Percentiles rank a stretch among this genome's conserved stretches.
Conservation (phyloP, 2,888 invertebrate genomes). For the Euclidia mi region DNA sequence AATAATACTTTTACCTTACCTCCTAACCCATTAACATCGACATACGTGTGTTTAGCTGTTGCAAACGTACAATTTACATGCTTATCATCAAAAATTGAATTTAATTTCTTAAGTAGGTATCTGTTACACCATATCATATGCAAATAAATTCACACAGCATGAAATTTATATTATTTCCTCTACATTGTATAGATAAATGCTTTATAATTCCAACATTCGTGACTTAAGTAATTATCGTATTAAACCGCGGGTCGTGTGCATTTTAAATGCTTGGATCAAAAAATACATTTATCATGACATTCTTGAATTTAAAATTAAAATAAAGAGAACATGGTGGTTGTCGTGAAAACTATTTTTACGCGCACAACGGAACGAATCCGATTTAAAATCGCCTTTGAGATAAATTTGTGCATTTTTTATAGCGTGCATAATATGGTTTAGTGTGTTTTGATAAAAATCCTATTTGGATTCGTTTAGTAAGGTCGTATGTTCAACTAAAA, state of each 20-base stretch:
- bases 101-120: no score
- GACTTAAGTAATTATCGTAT: conserved; percentile 43
- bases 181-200: conserved; percentile 10
- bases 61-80: no score
- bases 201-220: conserved; percentile 19
- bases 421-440: conserved; percentile 20
- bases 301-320: conserved; percentile 53
- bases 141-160: neutral
- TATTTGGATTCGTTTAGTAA: neutral
- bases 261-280: conserved; percentile 28
- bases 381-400: conserved; percentile 27
- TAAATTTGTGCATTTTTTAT: conserved; percentile 12
- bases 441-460: conserved; percentile 7
- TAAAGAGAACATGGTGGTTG: conserved; percentile 43
- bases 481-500: neutral
- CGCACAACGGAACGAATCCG: conserved; percentile 35
- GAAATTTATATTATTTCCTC: neutral
- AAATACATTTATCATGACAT: conserved; percentile 31
- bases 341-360: conserved; percentile 45
- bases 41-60: no score
- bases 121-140: neutral
- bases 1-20: no score
- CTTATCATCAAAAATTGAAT: no score
- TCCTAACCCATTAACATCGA: no score
- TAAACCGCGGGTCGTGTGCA: conserved; percentile 17